Percentiles rank a stretch among this genome's conserved stretches.
Evolutionary conservation across 2,797 vertebrate species (phyloP).

Genomic region (Dromococcyx pavoninus): DNA sequence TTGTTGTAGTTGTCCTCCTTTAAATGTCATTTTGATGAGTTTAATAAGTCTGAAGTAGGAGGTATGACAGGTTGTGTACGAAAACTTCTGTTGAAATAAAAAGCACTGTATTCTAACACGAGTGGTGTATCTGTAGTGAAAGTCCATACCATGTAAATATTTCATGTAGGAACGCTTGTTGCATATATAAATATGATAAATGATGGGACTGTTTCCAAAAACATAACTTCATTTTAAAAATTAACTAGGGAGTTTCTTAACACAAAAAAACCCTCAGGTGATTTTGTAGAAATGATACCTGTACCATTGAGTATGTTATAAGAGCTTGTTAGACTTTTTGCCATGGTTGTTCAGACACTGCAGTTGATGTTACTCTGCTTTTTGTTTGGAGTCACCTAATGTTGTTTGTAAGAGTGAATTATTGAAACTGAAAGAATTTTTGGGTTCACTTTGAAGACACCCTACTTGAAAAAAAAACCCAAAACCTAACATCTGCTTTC

Average conservation of each 20-base stretch:
- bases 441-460: neutral
- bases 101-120: neutral
- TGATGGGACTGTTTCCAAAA: neutral
- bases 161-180: neutral
- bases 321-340: neutral
- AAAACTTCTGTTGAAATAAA: constrained; percentile 16
- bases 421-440: neutral
- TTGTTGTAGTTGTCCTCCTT: neutral
- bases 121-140: neutral
- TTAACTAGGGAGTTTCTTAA: neutral
- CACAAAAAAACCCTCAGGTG: neutral
- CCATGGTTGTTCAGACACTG: accelerated
- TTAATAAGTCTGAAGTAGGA: neutral
- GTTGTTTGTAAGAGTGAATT: neutral
- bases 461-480: neutral
- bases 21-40: neutral
- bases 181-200: neutral
- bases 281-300: neutral
- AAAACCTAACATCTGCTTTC: neutral
- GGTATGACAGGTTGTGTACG: neutral
- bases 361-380: neutral
- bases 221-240: neutral
- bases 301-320: neutral
- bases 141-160: neutral
- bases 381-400: neutral